These are phyloP conservation scores for Temnothorax ravouxi DNA, from an alignment of 2,888 invertebrate species.

Conservation along the genomic window DNA sequence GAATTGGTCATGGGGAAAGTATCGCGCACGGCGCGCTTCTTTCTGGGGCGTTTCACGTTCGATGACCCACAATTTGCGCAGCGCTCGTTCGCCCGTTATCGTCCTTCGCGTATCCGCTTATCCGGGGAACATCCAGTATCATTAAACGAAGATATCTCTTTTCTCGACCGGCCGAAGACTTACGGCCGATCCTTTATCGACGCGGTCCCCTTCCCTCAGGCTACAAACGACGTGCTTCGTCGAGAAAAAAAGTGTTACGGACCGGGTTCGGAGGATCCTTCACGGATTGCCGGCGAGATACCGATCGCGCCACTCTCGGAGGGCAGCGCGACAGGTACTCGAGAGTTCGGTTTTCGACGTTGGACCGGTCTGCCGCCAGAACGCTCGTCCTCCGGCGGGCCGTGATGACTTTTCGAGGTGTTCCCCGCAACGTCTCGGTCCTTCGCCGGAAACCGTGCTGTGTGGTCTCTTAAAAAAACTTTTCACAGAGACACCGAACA, in stretches of 20 bases:
- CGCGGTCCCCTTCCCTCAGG: conserved; percentile 18
- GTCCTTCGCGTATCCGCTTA: conserved; percentile 52
- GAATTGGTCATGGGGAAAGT: conserved; percentile 57
- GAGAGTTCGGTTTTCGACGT: conserved; percentile 72
- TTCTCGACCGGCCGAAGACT: conserved; percentile 17
- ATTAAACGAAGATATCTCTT: conserved; percentile 57
- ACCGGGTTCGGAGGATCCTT: conserved; percentile 47
- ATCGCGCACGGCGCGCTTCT: conserved; percentile 38
- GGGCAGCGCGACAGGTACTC: conserved; percentile 73
- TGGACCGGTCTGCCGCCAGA: conserved; percentile 71
- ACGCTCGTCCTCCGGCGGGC: conserved; percentile 62
- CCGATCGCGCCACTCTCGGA: conserved; percentile 63
- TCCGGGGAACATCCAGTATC: conserved; percentile 53
- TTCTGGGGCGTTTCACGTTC: conserved; percentile 58
- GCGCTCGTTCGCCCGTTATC: conserved; percentile 46
- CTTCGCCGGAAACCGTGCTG: conserved; percentile 61
- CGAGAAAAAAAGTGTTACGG: conserved; percentile 46
- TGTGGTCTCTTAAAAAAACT: conserved; percentile 76
- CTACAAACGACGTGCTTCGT: conserved; percentile 26
- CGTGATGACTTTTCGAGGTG: conserved; percentile 67
- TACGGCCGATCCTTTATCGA: conserved; percentile 49
- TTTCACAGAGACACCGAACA: conserved; percentile 53
- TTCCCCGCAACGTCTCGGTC: conserved; percentile 67
- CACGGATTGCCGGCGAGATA: conserved; percentile 65
- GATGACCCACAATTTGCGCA: conserved; percentile 56